phyloP scores from a whole-genome alignment of 2,797 vertebrate species.

The Typhlichthys subterraneus region DNA sequence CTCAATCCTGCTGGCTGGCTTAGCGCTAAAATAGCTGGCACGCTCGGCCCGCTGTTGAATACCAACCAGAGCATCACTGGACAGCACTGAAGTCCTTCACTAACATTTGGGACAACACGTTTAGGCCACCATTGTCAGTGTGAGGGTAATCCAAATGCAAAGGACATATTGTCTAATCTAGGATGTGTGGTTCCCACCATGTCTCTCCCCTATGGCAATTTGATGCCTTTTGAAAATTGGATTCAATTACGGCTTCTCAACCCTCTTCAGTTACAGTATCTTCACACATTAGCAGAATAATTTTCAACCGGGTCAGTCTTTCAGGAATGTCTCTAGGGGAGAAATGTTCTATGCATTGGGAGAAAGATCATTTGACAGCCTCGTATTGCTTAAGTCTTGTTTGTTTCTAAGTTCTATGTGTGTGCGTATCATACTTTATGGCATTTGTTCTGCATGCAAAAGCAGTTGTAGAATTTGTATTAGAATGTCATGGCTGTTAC shows the following conservation, averaged over 20 bases:
- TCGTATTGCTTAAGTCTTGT: not conserved
- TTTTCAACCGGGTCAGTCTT: slow-evolving; percentile 38
- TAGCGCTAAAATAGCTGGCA: slow-evolving; percentile 65
- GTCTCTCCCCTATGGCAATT: slow-evolving; percentile 18
- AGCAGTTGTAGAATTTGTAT: no score
- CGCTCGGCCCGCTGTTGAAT: slow-evolving; percentile 59
- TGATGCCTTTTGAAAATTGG: slow-evolving; percentile 38
- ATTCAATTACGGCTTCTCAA: slow-evolving; percentile 25
- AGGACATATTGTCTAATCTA: slow-evolving; percentile 22
- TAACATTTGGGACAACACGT: slow-evolving; percentile 16
- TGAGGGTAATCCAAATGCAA: not conserved
- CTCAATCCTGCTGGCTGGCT: slow-evolving; percentile 50
- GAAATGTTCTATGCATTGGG: slow-evolving; percentile 42
- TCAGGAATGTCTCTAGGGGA: slow-evolving; percentile 44
- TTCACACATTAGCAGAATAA: slow-evolving; percentile 37
- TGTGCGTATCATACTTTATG: slow-evolving; percentile 3
- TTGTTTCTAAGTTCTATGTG: slow-evolving; percentile 12
- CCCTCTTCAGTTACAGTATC: slow-evolving; percentile 24
- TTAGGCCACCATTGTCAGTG: not conserved
- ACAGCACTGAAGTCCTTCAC: not conserved
- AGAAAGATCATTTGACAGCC: slow-evolving; percentile 40
- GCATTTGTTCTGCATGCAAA: not conserved
- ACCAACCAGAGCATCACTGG: slow-evolving; percentile 40
- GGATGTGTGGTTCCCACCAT: slow-evolving; percentile 11
- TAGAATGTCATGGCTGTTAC: no score